Evolutionary conservation across 2,888 invertebrate genomes (phyloP).

Genomic region (Spisula solida): DNA sequence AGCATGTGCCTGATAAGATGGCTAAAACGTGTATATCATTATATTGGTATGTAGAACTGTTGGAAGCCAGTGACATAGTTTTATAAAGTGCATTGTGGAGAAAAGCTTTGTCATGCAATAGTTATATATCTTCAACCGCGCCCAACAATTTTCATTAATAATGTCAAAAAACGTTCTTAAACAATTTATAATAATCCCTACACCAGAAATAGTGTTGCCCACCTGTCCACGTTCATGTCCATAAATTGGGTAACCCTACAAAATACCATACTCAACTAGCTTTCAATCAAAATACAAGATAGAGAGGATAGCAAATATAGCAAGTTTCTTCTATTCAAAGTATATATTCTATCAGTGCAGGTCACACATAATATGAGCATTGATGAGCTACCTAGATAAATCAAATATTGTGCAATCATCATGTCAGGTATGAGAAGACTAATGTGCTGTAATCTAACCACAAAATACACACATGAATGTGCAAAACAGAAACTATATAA

Average conservation of each 20-base stretch:
- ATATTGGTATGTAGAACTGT: not conserved
- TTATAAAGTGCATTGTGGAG: not conserved
- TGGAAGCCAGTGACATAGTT: not conserved
- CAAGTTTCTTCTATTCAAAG: not conserved
- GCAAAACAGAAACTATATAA: not conserved
- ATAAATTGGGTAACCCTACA: slow-evolving; percentile 53
- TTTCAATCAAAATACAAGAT: not conserved
- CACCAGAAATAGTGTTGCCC: slow-evolving; percentile 14
- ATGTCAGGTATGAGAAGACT: not conserved
- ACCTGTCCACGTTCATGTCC: slow-evolving; percentile 62
- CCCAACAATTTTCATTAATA: not conserved
- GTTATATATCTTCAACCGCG: not conserved
- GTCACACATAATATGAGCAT: not conserved
- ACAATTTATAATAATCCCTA: slow-evolving; percentile 18
- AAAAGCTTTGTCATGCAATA: not conserved
- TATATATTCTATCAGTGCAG: not conserved
- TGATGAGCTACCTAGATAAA: not conserved
- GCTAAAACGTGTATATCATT: too few relatives aligned
- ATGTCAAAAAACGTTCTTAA: not conserved
- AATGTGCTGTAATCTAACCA: too few relatives aligned
- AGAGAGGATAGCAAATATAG: not conserved
- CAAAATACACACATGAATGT: not conserved
- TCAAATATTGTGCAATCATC: not conserved
- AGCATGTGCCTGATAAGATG: too few relatives aligned
- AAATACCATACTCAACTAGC: not conserved